phyloP scores from a whole-genome alignment of 1,140 invertebrate genomes.

The Formica exsecta region DNA sequence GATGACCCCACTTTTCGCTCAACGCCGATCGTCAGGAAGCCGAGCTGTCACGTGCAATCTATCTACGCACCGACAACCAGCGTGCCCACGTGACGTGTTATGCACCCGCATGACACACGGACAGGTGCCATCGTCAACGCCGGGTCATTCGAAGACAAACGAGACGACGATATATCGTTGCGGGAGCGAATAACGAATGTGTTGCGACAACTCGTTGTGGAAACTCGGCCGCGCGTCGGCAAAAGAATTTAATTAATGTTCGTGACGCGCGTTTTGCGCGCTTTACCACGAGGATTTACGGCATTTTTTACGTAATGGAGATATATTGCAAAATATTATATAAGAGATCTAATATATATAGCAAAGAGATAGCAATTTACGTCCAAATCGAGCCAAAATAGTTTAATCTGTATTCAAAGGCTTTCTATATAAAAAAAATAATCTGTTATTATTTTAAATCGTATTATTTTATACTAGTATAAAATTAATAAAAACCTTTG shows the following conservation, averaged over 20 bases:
- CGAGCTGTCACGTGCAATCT: slow-evolving; percentile 72
- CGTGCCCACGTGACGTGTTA: slow-evolving; percentile 71
- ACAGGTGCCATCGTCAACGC: slow-evolving; percentile 71
- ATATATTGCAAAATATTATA: not conserved
- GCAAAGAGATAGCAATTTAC: slow-evolving; percentile 14
- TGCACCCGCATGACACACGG: slow-evolving; percentile 73
- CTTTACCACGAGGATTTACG: not conserved
- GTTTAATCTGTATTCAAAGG: not conserved
- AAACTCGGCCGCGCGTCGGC: slow-evolving; percentile 32
- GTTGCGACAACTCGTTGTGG: slow-evolving; percentile 19
- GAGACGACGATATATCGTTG: slow-evolving; percentile 58
- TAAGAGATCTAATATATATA: not conserved
- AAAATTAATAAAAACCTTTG: not conserved
- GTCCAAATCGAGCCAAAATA: slow-evolving; percentile 1
- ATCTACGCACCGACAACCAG: slow-evolving; percentile 61
- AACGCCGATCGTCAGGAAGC: slow-evolving; percentile 61
- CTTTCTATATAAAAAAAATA: not conserved
- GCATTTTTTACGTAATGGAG: not conserved
- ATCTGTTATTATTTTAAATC: not conserved
- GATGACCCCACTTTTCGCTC: slow-evolving; percentile 72
- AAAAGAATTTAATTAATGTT: slow-evolving; percentile 45
- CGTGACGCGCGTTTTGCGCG: not conserved
- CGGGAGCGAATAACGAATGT: slow-evolving; percentile 32
- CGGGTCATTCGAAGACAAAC: slow-evolving; percentile 70
- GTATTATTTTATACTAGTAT: not conserved